Percentiles rank a stretch among this genome's conserved stretches.
These are phyloP conservation scores for Entosphenus tridentatus DNA, from an alignment of 2,113 vertebrate species.

Conservation along the genomic window DNA sequence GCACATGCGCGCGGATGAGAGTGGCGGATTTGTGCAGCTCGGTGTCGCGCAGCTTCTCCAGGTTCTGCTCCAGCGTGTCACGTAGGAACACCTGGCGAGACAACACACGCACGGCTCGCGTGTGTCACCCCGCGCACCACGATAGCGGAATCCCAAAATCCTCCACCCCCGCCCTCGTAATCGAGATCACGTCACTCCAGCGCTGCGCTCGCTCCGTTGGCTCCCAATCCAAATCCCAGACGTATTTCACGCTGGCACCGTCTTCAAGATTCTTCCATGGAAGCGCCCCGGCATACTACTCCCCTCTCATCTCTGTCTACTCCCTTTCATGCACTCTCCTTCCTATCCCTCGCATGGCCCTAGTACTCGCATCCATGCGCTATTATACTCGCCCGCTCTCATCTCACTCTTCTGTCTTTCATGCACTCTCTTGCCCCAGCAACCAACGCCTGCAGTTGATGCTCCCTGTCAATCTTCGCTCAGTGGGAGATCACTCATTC, in stretches of 20 bases:
- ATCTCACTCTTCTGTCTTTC: neutral
- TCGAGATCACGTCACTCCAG: too few species aligned
- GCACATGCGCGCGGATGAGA: constrained; percentile 64
- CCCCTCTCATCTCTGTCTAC: neutral
- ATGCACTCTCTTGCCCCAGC: neutral
- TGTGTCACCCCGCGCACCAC: too few species aligned
- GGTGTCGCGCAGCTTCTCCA: constrained; percentile 62
- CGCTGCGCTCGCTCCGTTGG: too few species aligned
- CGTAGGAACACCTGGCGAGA: constrained; percentile 59
- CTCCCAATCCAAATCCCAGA: too few species aligned
- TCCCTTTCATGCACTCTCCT: constrained; percentile 14
- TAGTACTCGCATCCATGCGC: neutral
- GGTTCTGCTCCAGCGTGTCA: constrained; percentile 67
- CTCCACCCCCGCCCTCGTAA: too few species aligned
- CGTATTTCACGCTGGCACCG: too few species aligned
- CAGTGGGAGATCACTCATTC: too few species aligned
- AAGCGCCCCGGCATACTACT: constrained; percentile 8
- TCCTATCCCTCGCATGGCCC: constrained; percentile 6
- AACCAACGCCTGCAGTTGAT: too few species aligned
- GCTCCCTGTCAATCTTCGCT: too few species aligned
- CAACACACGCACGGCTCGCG: neutral
- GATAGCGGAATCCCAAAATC: too few species aligned
- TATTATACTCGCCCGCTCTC: neutral
- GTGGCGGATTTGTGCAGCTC: constrained; percentile 49
- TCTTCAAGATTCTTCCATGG: too few species aligned